A percentile compares a stretch with the other conserved stretches of the same genome.
These are phyloP conservation scores for Myotis davidii DNA, from an alignment of 2,113 vertebrate genomes.

Conservation along the genomic window DNA sequence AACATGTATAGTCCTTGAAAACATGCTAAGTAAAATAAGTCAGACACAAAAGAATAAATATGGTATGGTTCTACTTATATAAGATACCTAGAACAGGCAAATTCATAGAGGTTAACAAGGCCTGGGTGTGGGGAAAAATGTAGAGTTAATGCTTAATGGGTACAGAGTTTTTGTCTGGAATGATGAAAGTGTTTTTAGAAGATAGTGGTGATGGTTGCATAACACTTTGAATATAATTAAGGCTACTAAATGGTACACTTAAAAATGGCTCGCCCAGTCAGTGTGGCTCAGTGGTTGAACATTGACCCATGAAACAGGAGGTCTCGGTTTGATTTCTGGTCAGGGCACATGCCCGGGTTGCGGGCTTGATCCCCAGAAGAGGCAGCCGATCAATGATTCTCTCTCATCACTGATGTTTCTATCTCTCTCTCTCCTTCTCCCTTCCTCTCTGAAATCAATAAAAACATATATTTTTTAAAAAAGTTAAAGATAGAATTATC, in stretches of 20 bases:
- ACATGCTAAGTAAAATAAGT: neutral
- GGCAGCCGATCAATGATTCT: neutral
- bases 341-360: neutral
- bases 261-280: neutral
- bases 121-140: neutral
- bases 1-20: constrained; percentile 6
- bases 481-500: constrained; percentile 20
- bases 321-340: neutral
- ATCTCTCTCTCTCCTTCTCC: neutral
- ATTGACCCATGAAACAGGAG: neutral
- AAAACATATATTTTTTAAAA: neutral
- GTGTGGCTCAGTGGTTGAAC: neutral
- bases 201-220: neutral
- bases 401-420: neutral
- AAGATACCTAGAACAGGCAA: neutral
- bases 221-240: neutral
- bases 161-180: neutral
- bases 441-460: neutral
- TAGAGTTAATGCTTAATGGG: neutral
- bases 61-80: neutral
- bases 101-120: neutral
- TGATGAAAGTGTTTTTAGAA: constrained; percentile 32
- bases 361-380: neutral
- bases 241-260: neutral
- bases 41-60: neutral